Percentiles rank a stretch among this genome's conserved stretches.
Evolutionary conservation across 2,113 vertebrate genomes (phyloP).

Genomic region (Nibea albiflora): DNA sequence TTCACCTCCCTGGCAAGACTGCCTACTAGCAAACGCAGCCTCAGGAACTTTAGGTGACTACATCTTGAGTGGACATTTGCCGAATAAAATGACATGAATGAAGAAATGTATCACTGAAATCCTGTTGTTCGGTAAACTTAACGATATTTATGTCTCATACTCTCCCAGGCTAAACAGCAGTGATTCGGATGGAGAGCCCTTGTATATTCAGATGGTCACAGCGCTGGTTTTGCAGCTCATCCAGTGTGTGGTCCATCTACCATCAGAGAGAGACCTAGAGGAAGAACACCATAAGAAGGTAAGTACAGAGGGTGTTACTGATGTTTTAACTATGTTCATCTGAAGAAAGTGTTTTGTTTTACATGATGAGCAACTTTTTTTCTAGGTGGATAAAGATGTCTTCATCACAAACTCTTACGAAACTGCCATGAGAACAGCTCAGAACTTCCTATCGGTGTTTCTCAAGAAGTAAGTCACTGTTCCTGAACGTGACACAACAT

Average conservation of each 20-base stretch:
- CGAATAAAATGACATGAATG: conserved; percentile 3
- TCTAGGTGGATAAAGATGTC: conserved; percentile 94
- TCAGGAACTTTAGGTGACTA: conserved; percentile 95
- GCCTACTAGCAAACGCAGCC: conserved; percentile 95
- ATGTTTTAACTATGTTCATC: not conserved
- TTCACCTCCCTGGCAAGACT: conserved; percentile 96
- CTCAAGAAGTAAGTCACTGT: conserved; percentile 93
- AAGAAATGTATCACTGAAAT: not conserved
- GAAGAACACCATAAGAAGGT: conserved; percentile 94
- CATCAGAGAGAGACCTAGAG: conserved; percentile 87
- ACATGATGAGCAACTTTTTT: conserved; percentile 19
- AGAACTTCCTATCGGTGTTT: conserved; percentile 98
- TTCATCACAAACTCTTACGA: conserved; percentile 97
- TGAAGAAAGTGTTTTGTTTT: not conserved
- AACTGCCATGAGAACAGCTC: conserved; percentile 98
- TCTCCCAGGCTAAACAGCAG: conserved; percentile 91
- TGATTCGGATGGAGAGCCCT: conserved; percentile 90
- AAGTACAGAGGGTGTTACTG: conserved; percentile 25
- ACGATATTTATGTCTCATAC: not conserved
- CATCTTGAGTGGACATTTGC: conserved; percentile 6
- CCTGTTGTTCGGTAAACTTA: not conserved
- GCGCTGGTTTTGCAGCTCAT: conserved; percentile 97
- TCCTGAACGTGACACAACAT: not conserved
- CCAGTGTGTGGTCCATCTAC: conserved; percentile 96
- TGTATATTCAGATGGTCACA: conserved; percentile 99